phyloP scores from a whole-genome alignment of 2,113 vertebrate genomes.

The Empidonax alnorum region DNA sequence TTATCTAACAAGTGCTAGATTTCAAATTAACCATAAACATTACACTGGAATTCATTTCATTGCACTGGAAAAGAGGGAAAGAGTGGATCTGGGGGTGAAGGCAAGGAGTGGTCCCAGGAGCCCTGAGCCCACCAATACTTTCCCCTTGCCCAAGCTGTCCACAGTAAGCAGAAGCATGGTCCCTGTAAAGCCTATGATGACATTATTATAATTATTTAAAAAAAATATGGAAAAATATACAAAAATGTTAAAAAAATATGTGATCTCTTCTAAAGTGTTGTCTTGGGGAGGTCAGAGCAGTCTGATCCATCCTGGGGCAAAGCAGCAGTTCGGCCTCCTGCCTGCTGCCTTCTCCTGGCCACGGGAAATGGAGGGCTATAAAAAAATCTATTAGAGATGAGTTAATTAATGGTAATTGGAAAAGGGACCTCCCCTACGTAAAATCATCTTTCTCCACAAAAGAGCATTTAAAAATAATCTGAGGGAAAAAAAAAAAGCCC shows the following conservation, averaged over 20 bases:
- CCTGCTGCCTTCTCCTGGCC: fast-evolving
- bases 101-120: fast-evolving
- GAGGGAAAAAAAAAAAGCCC: background rate
- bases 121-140: fast-evolving
- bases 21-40: conserved; percentile 73
- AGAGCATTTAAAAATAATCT: conserved; percentile 22
- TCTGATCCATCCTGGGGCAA: background rate
- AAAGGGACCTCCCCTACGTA: conserved; percentile 1
- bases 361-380: background rate
- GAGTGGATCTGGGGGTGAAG: background rate
- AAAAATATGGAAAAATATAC: fast-evolving
- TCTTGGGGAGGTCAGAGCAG: fast-evolving
- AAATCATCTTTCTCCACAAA: background rate
- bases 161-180: background rate
- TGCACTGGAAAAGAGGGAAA: conserved; percentile 30
- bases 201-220: background rate
- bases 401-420: conserved; percentile 61
- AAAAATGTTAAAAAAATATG: background rate
- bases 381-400: conserved; percentile 28
- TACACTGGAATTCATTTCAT: conserved; percentile 54
- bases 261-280: background rate
- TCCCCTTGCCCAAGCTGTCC: background rate
- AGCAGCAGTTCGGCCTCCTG: background rate
- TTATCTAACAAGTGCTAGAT: conserved; percentile 66
- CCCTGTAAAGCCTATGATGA: background rate